These are phyloP conservation scores for Perdita meconis DNA, from an alignment of 2,888 invertebrate species.

Conservation along the genomic window DNA sequence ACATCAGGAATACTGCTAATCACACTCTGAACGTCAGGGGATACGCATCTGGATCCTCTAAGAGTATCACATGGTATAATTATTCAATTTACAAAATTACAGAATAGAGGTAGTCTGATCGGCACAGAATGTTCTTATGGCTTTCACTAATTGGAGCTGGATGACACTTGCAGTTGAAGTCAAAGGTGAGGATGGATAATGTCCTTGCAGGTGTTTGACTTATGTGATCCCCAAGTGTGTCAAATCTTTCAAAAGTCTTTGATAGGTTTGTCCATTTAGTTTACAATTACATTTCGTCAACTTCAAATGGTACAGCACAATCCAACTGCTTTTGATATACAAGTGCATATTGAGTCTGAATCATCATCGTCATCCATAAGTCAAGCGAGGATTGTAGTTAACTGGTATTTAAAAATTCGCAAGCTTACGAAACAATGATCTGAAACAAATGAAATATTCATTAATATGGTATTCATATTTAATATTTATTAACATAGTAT, in stretches of 20 bases:
- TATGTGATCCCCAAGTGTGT: not conserved
- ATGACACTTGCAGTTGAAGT: no score
- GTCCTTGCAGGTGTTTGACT: not conserved
- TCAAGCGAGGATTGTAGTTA: no score
- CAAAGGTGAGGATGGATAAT: no score
- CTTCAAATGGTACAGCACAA: not conserved
- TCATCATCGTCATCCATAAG: not conserved
- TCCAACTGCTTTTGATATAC: not conserved
- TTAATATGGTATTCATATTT: not conserved
- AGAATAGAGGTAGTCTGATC: not conserved
- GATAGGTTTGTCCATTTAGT: not conserved
- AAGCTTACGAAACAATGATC: no score
- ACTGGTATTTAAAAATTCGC: not conserved
- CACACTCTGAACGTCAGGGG: not conserved
- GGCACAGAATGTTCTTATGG: not conserved
- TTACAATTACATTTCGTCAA: not conserved
- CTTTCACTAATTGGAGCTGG: no score
- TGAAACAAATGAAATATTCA: slow-evolving; percentile 33
- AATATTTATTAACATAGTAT: no score
- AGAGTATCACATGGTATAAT: not conserved
- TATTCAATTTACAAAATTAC: not conserved
- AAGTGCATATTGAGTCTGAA: not conserved
- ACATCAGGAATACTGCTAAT: not conserved
- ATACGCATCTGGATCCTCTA: not conserved
- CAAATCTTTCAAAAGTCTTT: not conserved